Evolutionary conservation across 2,888 invertebrate species (phyloP).

Genomic region (Hydraecia micacea): DNA sequence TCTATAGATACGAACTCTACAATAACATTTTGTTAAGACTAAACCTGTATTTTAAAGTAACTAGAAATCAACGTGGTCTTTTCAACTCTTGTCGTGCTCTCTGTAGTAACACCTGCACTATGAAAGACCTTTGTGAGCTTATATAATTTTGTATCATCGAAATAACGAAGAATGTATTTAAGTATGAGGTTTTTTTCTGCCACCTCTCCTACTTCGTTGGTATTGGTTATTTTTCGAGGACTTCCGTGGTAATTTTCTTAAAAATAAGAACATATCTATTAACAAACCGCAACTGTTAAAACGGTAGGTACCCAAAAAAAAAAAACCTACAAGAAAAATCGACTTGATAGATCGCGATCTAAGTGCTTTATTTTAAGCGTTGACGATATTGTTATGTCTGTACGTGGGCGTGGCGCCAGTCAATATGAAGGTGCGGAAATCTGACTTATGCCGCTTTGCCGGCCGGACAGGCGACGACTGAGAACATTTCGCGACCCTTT

Average conservation of each 20-base stretch:
- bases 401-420: constrained; percentile 76
- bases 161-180: too few relatives aligned
- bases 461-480: constrained; percentile 66
- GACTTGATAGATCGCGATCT: constrained; percentile 79
- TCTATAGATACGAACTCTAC: not conserved
- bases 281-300: constrained; percentile 3
- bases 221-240: not conserved
- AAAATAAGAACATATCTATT: not conserved
- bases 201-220: not conserved
- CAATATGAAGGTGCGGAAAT: constrained; percentile 77
- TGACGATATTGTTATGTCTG: constrained; percentile 83
- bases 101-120: not conserved
- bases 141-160: too few relatives aligned
- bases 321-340: constrained; percentile 54
- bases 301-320: constrained; percentile 46
- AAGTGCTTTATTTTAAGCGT: constrained; percentile 85
- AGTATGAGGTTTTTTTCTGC: not conserved
- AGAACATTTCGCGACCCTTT: constrained; percentile 71
- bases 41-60: not conserved
- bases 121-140: too few relatives aligned
- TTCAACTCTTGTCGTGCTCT: not conserved
- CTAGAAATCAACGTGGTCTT: not conserved
- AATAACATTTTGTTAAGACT: not conserved
- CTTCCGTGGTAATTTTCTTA: not conserved
- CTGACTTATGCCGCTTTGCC: constrained; percentile 60